A percentile compares a stretch with the other conserved stretches of the same genome.
Conservation (phyloP, 2,888 invertebrate genomes). For the Nesidiocoris tenuis region DNA sequence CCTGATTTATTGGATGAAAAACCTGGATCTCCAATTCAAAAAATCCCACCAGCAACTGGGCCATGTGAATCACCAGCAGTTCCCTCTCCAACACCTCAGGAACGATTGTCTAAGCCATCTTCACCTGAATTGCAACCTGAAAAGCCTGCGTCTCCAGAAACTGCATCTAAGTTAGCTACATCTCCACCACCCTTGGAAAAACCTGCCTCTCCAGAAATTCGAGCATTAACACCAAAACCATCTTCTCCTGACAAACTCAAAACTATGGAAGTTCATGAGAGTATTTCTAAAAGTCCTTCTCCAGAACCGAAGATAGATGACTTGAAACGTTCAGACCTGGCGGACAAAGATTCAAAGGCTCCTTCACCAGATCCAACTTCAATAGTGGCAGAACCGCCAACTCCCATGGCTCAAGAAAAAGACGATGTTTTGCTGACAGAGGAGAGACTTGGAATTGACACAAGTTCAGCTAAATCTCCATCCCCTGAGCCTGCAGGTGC, state of each 20-base stretch:
- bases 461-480: too few relatives aligned
- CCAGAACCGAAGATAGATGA: conserved; percentile 1
- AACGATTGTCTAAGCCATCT: background rate
- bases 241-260: background rate
- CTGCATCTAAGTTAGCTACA: background rate
- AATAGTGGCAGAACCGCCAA: background rate
- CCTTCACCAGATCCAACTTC: background rate
- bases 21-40: background rate
- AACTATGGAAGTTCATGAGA: too few relatives aligned
- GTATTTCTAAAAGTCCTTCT: conserved; percentile 1
- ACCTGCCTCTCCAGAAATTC: background rate
- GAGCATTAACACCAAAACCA: background rate
- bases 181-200: background rate
- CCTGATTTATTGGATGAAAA: too few relatives aligned
- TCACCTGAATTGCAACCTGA: conserved; percentile 1
- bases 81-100: too few relatives aligned
- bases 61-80: too few relatives aligned
- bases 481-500: too few relatives aligned
- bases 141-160: background rate
- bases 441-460: too few relatives aligned
- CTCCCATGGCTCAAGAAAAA: too few relatives aligned
- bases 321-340: background rate
- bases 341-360: background rate
- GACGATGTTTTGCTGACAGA: too few relatives aligned
- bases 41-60: too few relatives aligned